Conservation (phyloP, 1,140 invertebrate genomes). For the Hylaeus volcanicus region DNA sequence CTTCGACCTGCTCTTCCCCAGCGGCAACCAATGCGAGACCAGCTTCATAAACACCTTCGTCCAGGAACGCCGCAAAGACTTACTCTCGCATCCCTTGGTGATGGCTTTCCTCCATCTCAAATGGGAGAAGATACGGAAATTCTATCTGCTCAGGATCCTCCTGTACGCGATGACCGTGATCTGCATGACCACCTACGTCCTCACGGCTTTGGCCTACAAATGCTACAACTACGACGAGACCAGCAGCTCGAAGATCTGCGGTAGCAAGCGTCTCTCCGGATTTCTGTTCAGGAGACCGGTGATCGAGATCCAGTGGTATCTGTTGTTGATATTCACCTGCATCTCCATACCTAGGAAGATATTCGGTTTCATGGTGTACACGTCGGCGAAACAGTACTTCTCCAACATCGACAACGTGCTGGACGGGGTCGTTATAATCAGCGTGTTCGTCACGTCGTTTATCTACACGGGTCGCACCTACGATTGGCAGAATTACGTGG, state of each 20-base stretch:
- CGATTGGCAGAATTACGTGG: constrained; percentile 84
- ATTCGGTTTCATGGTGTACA: constrained; percentile 82
- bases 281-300: constrained; percentile 78
- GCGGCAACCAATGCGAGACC: constrained; percentile 82
- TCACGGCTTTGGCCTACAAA: constrained; percentile 81
- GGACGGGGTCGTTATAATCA: constrained; percentile 82
- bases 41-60: constrained; percentile 84
- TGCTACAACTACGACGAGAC: constrained; percentile 74
- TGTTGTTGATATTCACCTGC: constrained; percentile 80
- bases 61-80: constrained; percentile 83
- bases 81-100: constrained; percentile 84
- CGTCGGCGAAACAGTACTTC: constrained; percentile 83
- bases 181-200: constrained; percentile 82
- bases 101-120: constrained; percentile 84
- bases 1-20: constrained; percentile 82
- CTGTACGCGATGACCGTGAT: constrained; percentile 83
- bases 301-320: constrained; percentile 82
- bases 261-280: constrained; percentile 78
- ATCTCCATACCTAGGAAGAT: constrained; percentile 83
- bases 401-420: constrained; percentile 84
- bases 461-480: constrained; percentile 79
- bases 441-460: constrained; percentile 81
- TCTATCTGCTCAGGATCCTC: constrained; percentile 83
- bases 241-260: constrained; percentile 78
- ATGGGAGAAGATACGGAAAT: constrained; percentile 85